phyloP scores from a whole-genome alignment of 2,797 vertebrate genomes.

The Cuniculus paca region DNA sequence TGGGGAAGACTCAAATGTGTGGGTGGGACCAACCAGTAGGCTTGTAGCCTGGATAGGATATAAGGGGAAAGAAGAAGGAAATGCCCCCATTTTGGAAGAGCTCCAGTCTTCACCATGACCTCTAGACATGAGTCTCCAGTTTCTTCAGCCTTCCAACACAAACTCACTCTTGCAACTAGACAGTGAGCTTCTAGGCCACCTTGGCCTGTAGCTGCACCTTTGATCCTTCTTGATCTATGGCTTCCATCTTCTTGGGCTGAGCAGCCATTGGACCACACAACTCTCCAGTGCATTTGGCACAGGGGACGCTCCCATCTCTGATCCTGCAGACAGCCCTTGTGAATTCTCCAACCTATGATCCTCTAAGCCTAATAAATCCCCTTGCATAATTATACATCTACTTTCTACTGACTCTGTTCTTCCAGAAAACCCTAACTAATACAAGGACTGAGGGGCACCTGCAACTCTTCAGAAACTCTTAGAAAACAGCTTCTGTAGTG shows the following conservation, averaged over 20 bases:
- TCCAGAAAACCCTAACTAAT: background rate
- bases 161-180: background rate
- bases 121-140: background rate
- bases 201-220: background rate
- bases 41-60: background rate
- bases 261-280: background rate
- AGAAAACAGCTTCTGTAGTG: background rate
- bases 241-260: background rate
- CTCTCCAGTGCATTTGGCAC: background rate
- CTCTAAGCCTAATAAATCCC: background rate
- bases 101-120: background rate
- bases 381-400: background rate
- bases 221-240: background rate
- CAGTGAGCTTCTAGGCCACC: background rate
- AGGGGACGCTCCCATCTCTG: background rate
- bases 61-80: background rate
- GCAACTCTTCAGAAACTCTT: background rate
- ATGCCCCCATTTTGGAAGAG: background rate
- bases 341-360: background rate
- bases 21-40: background rate
- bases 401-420: background rate
- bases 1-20: background rate
- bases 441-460: background rate
- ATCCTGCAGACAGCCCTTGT: background rate
- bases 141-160: background rate